Conservation (phyloP, 2,888 invertebrate species). For the Pegoplata infirma region DNA sequence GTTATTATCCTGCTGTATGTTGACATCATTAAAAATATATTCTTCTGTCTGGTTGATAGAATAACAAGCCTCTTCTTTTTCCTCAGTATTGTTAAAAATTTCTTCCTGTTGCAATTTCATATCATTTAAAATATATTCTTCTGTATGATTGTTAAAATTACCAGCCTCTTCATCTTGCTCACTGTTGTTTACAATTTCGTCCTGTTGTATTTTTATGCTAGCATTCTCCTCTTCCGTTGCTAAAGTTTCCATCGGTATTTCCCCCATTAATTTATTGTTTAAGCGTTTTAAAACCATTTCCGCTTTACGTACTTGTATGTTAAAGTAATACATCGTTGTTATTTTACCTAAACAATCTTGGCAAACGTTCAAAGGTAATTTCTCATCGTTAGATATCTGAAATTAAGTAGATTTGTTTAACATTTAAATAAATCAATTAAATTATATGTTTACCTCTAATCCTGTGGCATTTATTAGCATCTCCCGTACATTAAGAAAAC, state of each 20-base stretch:
- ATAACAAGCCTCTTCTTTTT: too few relatives aligned
- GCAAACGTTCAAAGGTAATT: constrained; percentile 58
- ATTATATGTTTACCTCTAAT: constrained; percentile 26
- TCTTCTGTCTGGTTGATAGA: too few relatives aligned
- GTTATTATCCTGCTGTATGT: not conserved
- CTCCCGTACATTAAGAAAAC: constrained; percentile 40
- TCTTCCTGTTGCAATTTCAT: not conserved
- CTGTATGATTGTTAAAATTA: too few relatives aligned
- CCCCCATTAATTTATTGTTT: constrained; percentile 7
- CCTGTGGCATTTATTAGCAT: constrained; percentile 48
- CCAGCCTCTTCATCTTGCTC: not conserved
- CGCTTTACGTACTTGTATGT: constrained; percentile 58
- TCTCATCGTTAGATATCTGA: constrained; percentile 1
- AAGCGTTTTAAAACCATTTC: constrained; percentile 51
- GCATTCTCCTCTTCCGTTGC: not conserved
- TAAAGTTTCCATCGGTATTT: not conserved
- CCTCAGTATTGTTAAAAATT: too few relatives aligned
- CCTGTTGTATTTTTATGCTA: not conserved
- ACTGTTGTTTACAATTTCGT: not conserved
- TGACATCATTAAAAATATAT: too few relatives aligned
- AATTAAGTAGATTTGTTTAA: not conserved
- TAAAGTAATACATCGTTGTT: constrained; percentile 54
- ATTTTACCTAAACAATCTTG: constrained; percentile 57
- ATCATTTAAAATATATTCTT: not conserved
- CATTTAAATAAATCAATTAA: not conserved